Percentiles rank a stretch among this genome's conserved stretches.
Evolutionary conservation across 2,888 invertebrate genomes (phyloP).

Genomic region (Hedya salicella): DNA sequence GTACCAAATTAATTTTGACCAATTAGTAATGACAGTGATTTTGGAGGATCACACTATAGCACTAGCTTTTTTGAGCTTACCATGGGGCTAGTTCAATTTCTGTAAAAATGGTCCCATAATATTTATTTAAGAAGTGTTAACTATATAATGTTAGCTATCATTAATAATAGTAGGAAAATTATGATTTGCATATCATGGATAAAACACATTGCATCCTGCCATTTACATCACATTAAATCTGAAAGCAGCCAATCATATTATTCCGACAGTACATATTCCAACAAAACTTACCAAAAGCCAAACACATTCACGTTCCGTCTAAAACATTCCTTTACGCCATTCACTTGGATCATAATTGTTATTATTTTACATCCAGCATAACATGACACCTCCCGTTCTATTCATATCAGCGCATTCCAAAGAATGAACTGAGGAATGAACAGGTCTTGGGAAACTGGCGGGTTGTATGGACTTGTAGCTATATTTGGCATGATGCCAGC

Average conservation of each 20-base stretch:
- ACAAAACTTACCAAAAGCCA: conserved; percentile 27
- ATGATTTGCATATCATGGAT: too few relatives aligned
- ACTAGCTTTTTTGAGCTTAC: too few relatives aligned
- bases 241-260: not conserved
- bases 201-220: too few relatives aligned
- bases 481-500: conserved; percentile 57
- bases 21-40: too few relatives aligned
- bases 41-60: too few relatives aligned
- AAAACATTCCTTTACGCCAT: conserved; percentile 39
- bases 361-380: conserved; percentile 36
- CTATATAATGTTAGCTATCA: too few relatives aligned
- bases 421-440: conserved; percentile 14
- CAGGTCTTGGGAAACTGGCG: conserved; percentile 42
- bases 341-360: conserved; percentile 42
- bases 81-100: too few relatives aligned
- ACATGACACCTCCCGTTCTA: conserved; percentile 21
- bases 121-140: too few relatives aligned
- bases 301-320: conserved; percentile 31
- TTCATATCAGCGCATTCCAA: conserved; percentile 17
- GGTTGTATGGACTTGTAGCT: conserved; percentile 47
- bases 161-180: too few relatives aligned
- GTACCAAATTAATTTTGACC: too few relatives aligned
- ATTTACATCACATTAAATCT: too few relatives aligned
- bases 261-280: conserved; percentile 2
- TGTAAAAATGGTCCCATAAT: too few relatives aligned